Evolutionary conservation across 1,140 invertebrate genomes (phyloP).

Genomic region (Contarinia nasturtii): DNA sequence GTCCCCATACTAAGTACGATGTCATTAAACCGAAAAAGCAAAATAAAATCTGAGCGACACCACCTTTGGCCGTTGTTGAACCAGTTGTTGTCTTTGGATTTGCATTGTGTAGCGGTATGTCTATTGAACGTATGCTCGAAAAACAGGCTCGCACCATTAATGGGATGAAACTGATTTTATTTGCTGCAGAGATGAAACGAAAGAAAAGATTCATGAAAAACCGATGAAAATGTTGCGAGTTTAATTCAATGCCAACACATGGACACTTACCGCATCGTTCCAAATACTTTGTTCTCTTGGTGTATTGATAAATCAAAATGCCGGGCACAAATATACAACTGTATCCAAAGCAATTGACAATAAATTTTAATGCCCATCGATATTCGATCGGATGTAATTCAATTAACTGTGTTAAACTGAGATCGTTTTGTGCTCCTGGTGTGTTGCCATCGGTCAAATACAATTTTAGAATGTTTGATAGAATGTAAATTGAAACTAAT

Average conservation of each 20-base stretch:
- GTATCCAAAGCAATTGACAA: constrained; percentile 76
- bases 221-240: too few species aligned
- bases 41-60: constrained; percentile 24
- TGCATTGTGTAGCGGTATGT: constrained; percentile 4
- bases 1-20: constrained; percentile 85
- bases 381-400: constrained; percentile 26
- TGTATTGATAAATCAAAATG: constrained; percentile 66
- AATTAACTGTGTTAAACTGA: constrained; percentile 19
- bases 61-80: background rate
- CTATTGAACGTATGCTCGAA: background rate
- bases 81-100: background rate
- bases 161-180: background rate
- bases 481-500: constrained; percentile 18
- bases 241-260: too few species aligned
- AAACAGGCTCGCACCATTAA: background rate
- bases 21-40: constrained; percentile 79
- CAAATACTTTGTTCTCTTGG: constrained; percentile 59
- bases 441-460: constrained; percentile 11
- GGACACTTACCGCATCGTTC: constrained; percentile 48
- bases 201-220: too few species aligned
- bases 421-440: constrained; percentile 6
- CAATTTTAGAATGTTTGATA: constrained; percentile 15
- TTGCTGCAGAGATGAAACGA: constrained; percentile 5
- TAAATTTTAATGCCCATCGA: constrained; percentile 56
- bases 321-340: constrained; percentile 72